phyloP scores from a whole-genome alignment of 2,888 invertebrate genomes.

The Euplexia lucipara region DNA sequence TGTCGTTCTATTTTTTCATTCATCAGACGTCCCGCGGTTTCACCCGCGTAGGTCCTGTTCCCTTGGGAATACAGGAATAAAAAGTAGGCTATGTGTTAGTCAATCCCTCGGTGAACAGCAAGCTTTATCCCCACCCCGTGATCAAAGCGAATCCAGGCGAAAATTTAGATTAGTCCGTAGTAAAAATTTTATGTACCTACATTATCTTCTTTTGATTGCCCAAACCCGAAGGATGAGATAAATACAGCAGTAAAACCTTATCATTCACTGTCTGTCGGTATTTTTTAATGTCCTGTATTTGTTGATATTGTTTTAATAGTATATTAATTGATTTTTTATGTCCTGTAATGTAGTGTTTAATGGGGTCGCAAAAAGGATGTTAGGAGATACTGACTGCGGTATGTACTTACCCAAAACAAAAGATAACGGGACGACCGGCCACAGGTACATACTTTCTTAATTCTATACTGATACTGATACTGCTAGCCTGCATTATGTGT shows the following conservation, averaged over 20 bases:
- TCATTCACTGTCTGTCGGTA: conserved; percentile 64
- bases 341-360: conserved; percentile 62
- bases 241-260: conserved; percentile 71
- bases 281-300: conserved; percentile 56
- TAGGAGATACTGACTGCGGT: neutral
- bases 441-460: no score
- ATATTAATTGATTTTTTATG: conserved; percentile 83
- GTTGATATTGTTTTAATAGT: conserved; percentile 81
- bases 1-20: no score
- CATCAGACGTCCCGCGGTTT: no score
- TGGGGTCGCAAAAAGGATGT: conserved; percentile 53
- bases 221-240: conserved; percentile 68
- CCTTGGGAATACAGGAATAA: no score
- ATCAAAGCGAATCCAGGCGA: conserved; percentile 84
- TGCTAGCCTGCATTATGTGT: no score
- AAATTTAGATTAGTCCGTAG: conserved; percentile 86
- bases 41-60: no score
- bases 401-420: neutral
- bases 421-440: neutral
- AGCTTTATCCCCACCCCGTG: conserved; percentile 67
- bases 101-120: conserved; percentile 60
- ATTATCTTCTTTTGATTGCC: conserved; percentile 73
- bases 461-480: no score
- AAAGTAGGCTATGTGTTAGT: no score
- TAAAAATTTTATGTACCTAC: conserved; percentile 82